Evolutionary conservation across 2,797 vertebrate species (phyloP), one percentile per base, ranked within the genome.

Genomic region (Pangasius mekongensis): DNA sequence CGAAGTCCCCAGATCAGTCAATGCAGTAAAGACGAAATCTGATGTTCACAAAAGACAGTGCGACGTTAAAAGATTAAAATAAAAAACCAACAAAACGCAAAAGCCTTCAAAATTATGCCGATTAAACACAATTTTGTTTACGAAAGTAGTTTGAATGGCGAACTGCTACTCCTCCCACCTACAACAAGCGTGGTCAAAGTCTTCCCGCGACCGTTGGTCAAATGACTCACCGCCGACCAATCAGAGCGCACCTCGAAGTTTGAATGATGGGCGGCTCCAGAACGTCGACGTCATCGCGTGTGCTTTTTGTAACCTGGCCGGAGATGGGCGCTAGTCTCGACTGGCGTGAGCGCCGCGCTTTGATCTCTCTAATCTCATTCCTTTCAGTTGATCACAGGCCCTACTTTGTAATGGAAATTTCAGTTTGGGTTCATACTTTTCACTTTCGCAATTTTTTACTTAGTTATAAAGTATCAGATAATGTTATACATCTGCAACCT

Each of bases 151-250:
- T 94, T 92, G 92, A 95, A 94, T 93, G 69, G 36, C 84, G 92
- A 91, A 91, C 67, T n/a, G 36, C 81, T 84, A 67, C 86, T 83
- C 77, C 84, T 91, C 92, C 93, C 92, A 89, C 93, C 54, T 39
- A 58, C 56, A 83, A 94, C 94, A 95, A 93, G 93, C 95, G 94
- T 96, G 95, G 91, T 93, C 89, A 71, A 90, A 90, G 27, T 95
- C 97, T 98, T 98, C 97, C 97, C 97, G 97, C 98, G 97, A 98
- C 98, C 98, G 98, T 99, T 99, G 96, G 92, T 96, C 97, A 98
- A 94, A 90, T 97, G 97, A 84, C n/a, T 22, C 2, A 2, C 0
- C 33, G 0, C 58, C 88, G 74, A 87, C 96, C 97, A 97, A 97
- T 98, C 93, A 93, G 91, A 91, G 86, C 56, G 56, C 27, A 49